Evolutionary conservation across 37 sponge, comb jelly and placozoan species (phyloP), one percentile per base, ranked within the genome.

Genomic region (Halisarca cf. caerulea): DNA sequence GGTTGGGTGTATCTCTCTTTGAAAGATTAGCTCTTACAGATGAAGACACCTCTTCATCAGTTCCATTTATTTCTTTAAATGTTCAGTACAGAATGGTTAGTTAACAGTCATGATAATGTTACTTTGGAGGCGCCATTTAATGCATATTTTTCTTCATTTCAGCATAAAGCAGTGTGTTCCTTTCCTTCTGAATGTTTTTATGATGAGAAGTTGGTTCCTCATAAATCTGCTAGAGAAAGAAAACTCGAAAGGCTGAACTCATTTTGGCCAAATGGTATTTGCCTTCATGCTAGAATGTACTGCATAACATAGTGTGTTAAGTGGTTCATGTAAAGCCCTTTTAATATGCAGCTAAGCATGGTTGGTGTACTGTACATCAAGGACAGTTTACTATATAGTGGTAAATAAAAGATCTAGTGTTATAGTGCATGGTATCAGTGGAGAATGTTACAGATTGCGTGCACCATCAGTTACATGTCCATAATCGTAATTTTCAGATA

Each of bases 61-160:
- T 15, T 18, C 43, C 36, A 20, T 51, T 78, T 43, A 59, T 83
- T 23, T 66, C 79, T 37, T 35, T 90, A 47, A n/a, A 62, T 40
- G 34, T 58, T 2, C 90, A 90, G 58, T 90, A 90, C 38, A 86
- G 90, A 86, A 90, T 90, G 90, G 90, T 90, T 39, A 73, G 85
- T 55, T 44, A 1, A 14, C 6, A n/a, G 18, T 25, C 33, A 68
- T 30, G 6, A 38, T 37, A 15, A 20, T 74, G 42, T 74, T 6
- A 30, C 18, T 4, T 47, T 47, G 11, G 6, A 47, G 6, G 51
- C 11, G 6, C 6, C 51, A 47, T 14, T 11, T 11, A 2, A 7
- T 51, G 25, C 47, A 8, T 35, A 62, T 5, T 64, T 4, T 84
- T 28, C 4, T 79, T 21, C n/a, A 9, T 53, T 84, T 38, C 70